Percentiles rank a stretch among this genome's conserved stretches.
These are phyloP conservation scores for Hyperoplus immaculatus DNA, from an alignment of 2,797 vertebrate genomes.

Conservation along the genomic window DNA sequence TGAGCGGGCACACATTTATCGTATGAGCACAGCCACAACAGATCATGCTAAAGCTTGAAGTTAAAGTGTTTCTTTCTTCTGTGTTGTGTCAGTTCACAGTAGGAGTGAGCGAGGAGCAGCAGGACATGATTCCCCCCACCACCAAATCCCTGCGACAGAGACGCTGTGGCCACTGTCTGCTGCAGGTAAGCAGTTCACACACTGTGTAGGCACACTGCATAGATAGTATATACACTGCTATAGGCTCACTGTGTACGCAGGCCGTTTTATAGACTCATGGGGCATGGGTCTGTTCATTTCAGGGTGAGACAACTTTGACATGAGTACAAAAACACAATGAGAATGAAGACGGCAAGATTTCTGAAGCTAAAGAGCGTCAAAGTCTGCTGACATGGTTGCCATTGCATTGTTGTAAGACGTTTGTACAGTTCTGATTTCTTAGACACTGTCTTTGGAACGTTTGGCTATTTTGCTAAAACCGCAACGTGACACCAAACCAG, in stretches of 20 bases:
- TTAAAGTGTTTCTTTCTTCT: neutral
- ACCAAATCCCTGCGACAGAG: conserved; percentile 81
- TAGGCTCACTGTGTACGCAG: no score
- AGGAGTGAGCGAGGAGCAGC: conserved; percentile 84
- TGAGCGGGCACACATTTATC: no score
- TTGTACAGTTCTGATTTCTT: neutral
- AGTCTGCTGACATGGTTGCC: neutral
- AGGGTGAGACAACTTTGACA: neutral
- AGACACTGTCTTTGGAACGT: neutral
- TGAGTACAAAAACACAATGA: neutral
- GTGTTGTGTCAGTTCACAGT: conserved; percentile 75
- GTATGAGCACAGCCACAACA: neutral
- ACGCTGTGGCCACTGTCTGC: conserved; percentile 91
- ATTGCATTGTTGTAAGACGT: neutral
- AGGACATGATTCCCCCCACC: conserved; percentile 80
- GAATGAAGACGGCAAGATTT: neutral
- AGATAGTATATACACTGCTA: no score
- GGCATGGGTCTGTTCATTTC: neutral
- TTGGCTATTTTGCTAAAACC: neutral
- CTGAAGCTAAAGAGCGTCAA: neutral
- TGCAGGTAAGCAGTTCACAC: conserved; percentile 86
- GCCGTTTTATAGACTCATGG: no score
- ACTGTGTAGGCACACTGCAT: neutral
- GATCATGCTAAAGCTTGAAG: neutral
- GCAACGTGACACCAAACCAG: no score